phyloP scores from a whole-genome alignment of 23 tunicate genomes.

The Corella eumyota region DNA sequence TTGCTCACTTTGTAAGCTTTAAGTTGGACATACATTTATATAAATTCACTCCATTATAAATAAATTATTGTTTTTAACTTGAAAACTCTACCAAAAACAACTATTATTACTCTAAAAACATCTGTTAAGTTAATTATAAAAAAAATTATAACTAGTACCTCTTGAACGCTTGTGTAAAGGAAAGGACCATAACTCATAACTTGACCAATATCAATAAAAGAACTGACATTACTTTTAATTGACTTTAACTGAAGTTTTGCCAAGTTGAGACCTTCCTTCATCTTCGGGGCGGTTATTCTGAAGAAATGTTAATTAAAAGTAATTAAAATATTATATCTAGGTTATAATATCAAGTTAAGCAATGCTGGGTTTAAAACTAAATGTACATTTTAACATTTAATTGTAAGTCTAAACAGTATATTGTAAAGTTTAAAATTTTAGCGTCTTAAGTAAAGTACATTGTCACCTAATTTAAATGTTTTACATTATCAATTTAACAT shows the following conservation, averaged over 20 bases:
- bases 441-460: too few species aligned
- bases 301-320: neutral
- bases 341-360: too few species aligned
- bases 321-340: neutral
- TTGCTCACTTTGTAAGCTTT: too few species aligned
- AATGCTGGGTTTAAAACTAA: too few species aligned
- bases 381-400: too few species aligned
- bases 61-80: neutral
- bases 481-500: too few species aligned
- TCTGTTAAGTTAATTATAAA: neutral
- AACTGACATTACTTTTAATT: conserved; percentile 43
- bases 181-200: conserved; percentile 85
- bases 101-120: neutral
- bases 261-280: conserved; percentile 44
- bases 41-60: neutral
- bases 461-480: too few species aligned
- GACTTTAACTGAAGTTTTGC: conserved; percentile 75
- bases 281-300: conserved; percentile 51
- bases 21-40: too few species aligned
- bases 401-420: too few species aligned
- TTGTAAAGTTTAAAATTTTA: too few species aligned
- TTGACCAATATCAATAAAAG: conserved; percentile 74
- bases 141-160: conserved; percentile 21
- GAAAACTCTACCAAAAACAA: neutral
- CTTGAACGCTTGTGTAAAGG: conserved; percentile 56